Evolutionary conservation across 2,113 vertebrate genomes (phyloP).

Genomic region (Trematocara nigrifrons): DNA sequence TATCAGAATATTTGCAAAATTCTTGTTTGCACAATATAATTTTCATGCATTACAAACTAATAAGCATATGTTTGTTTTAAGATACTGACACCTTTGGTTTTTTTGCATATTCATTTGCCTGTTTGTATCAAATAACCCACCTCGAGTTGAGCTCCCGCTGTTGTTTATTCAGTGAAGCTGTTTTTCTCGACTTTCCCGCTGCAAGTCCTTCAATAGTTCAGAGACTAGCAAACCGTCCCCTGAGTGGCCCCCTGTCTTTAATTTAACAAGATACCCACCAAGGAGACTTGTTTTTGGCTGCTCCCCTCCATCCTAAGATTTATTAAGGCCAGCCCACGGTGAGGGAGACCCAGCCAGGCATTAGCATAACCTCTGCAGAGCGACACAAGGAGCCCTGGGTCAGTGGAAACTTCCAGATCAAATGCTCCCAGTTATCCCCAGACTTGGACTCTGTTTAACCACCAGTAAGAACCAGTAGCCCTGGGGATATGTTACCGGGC

Average conservation of each 20-base stretch:
- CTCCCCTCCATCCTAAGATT: constrained; percentile 24
- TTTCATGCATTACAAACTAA: constrained; percentile 7
- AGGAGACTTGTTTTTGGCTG: constrained; percentile 31
- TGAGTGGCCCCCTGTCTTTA: constrained; percentile 16
- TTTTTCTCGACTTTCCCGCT: constrained; percentile 8
- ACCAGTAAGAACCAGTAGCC: constrained; percentile 12
- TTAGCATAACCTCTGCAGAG: constrained; percentile 25
- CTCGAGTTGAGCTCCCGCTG: constrained; percentile 2
- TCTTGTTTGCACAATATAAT: background rate
- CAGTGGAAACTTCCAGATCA: constrained; percentile 55
- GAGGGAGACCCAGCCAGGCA: constrained; percentile 26
- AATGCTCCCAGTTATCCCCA: constrained; percentile 17
- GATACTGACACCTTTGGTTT: background rate
- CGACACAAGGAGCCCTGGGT: constrained; percentile 5
- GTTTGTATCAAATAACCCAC: constrained; percentile 36
- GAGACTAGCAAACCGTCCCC: background rate
- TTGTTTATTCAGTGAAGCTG: constrained; percentile 25
- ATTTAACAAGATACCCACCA: constrained; percentile 37
- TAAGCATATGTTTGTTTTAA: constrained; percentile 39
- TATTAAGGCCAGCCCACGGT: constrained; percentile 31
- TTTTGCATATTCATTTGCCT: constrained; percentile 56
- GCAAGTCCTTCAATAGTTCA: background rate
- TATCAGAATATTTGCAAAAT: background rate
- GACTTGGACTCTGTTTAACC: constrained; percentile 9
- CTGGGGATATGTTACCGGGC: background rate